Percentiles rank a stretch among this genome's conserved stretches.
Conservation (phyloP, 2,113 vertebrate species). For the Oplegnathus fasciatus region DNA sequence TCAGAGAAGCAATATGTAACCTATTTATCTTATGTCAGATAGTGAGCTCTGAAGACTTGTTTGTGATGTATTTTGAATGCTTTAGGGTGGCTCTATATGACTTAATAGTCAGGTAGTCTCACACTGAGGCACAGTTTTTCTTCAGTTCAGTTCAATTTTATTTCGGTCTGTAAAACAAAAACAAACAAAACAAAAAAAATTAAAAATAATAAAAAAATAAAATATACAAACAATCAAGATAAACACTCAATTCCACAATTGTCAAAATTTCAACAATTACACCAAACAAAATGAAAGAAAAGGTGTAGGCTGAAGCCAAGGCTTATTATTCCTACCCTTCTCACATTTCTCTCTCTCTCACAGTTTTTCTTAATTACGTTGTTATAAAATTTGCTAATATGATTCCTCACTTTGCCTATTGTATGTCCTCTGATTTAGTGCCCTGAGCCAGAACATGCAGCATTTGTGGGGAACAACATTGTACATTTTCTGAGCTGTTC, state of each 20-base stretch:
- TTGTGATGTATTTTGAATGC: constrained; percentile 18
- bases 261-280: too few species aligned
- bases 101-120: neutral
- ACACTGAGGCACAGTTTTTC: neutral
- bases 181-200: too few species aligned
- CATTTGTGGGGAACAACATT: neutral
- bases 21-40: constrained; percentile 57
- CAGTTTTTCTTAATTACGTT: neutral
- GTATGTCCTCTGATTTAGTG: neutral
- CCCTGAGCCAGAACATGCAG: neutral
- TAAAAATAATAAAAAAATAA: too few species aligned
- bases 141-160: too few species aligned
- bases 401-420: neutral
- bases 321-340: too few species aligned
- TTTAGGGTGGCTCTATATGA: neutral
- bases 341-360: too few species aligned
- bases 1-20: constrained; percentile 47
- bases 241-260: too few species aligned
- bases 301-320: too few species aligned
- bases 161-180: too few species aligned
- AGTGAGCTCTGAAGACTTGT: constrained; percentile 23
- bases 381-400: neutral
- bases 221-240: too few species aligned
- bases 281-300: too few species aligned
- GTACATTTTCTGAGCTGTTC: neutral